Evolutionary conservation across 2,888 invertebrate species (phyloP).

Genomic region (Cheilosia grossa): DNA sequence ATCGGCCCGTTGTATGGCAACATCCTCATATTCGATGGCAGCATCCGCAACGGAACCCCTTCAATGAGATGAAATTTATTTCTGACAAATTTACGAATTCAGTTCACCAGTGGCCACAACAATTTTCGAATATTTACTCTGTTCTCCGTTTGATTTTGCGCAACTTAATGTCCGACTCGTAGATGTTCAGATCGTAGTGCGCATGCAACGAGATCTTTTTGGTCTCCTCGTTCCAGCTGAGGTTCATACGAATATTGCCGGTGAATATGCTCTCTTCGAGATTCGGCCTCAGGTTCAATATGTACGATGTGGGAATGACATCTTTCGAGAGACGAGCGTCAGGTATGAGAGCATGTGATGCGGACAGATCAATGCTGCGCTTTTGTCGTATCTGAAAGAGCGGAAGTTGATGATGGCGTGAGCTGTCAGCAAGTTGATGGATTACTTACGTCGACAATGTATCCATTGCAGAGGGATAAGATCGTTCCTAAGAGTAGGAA

Average conservation of each 20-base stretch:
- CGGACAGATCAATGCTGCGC: conserved; percentile 89
- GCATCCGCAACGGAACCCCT: conserved; percentile 45
- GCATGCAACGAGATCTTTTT: conserved; percentile 87
- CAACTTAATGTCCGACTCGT: conserved; percentile 84
- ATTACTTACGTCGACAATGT: conserved; percentile 68
- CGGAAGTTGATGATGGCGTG: background rate
- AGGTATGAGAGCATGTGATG: conserved; percentile 87
- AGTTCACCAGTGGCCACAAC: conserved; percentile 66
- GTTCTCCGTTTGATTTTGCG: conserved; percentile 78
- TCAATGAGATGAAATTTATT: conserved; percentile 73
- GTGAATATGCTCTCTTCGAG: conserved; percentile 87
- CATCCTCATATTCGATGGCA: conserved; percentile 70
- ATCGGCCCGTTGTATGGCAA: conserved; percentile 82
- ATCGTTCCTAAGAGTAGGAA: conserved; percentile 75
- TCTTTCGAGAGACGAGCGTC: conserved; percentile 87
- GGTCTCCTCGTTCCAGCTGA: conserved; percentile 87
- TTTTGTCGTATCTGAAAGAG: conserved; percentile 80
- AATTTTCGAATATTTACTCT: conserved; percentile 75
- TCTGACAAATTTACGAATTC: conserved; percentile 70
- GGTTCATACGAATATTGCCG: conserved; percentile 88
- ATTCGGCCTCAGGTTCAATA: conserved; percentile 87
- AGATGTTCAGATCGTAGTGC: conserved; percentile 86
- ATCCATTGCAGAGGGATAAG: conserved; percentile 70
- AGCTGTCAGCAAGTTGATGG: background rate
- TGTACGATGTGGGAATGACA: conserved; percentile 87